Conservation (phyloP, 2,888 invertebrate species). For the Melipona beecheii region DNA sequence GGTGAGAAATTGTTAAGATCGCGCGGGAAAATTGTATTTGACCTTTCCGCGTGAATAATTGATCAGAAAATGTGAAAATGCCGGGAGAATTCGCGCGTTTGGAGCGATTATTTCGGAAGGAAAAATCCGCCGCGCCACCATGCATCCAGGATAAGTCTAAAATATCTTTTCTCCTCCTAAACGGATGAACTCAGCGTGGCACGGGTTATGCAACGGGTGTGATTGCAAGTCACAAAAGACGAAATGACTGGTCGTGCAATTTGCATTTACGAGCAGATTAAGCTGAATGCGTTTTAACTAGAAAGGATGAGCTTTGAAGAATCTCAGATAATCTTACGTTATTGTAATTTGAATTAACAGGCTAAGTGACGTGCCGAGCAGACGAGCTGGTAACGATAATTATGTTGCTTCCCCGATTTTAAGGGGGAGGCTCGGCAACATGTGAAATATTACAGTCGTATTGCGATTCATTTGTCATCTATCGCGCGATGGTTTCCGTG, state of each 20-base stretch:
- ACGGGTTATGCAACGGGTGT: conserved; percentile 62
- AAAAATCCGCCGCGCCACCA: background rate
- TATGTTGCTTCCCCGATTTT: conserved; percentile 65
- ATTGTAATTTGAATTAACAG: conserved; percentile 74
- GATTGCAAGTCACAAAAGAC: conserved; percentile 63
- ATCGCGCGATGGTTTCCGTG: background rate
- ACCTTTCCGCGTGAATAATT: background rate
- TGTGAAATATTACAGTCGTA: conserved; percentile 52
- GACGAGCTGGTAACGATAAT: conserved; percentile 70
- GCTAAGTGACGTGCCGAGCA: conserved; percentile 69
- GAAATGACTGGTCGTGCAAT: conserved; percentile 65
- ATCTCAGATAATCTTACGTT: conserved; percentile 69
- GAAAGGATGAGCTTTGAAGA: conserved; percentile 69
- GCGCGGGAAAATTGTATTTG: background rate
- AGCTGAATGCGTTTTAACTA: conserved; percentile 70
- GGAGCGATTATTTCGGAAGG: background rate
- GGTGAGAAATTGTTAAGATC: background rate
- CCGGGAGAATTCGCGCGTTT: background rate
- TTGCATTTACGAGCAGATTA: conserved; percentile 68
- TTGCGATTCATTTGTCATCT: conserved; percentile 59
- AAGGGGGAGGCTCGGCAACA: conserved; percentile 59
- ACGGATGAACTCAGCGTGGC: conserved; percentile 55
- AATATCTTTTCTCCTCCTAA: conserved; percentile 50
- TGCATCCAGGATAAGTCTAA: conserved; percentile 32
- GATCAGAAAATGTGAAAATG: background rate